phyloP scores from a whole-genome alignment of 2,888 invertebrate species.

The Unio delphinus region DNA sequence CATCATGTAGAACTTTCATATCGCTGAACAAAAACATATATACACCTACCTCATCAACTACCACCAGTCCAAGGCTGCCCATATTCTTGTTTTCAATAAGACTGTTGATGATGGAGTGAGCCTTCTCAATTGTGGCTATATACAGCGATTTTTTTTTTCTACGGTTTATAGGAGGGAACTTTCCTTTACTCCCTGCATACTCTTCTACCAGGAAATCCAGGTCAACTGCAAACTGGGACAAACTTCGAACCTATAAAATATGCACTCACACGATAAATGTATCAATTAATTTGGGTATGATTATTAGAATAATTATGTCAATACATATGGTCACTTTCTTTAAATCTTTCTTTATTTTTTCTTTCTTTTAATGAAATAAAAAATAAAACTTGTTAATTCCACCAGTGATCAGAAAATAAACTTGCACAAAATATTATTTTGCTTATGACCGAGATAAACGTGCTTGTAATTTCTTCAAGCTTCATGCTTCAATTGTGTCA shows the following conservation, averaged over 20 bases:
- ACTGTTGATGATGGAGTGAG: conserved; percentile 86
- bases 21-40: neutral
- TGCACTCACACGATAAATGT: conserved; percentile 2
- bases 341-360: too few species aligned
- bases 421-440: too few species aligned
- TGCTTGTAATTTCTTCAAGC: too few species aligned
- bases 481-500: too few species aligned
- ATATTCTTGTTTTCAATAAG: conserved; percentile 84
- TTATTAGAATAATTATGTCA: neutral
- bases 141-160: conserved; percentile 86
- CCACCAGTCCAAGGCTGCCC: conserved; percentile 83
- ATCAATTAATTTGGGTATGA: too few species aligned
- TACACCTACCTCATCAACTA: conserved; percentile 87
- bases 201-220: conserved; percentile 93
- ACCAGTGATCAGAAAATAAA: too few species aligned
- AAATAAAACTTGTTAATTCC: too few species aligned
- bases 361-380: too few species aligned
- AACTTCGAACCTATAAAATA: conserved; percentile 80
- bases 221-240: conserved; percentile 89
- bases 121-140: conserved; percentile 96
- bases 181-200: conserved; percentile 92
- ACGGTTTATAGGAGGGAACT: conserved; percentile 85
- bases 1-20: too few species aligned
- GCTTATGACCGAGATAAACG: too few species aligned
- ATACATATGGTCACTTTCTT: too few species aligned